A percentile compares a stretch with the other conserved stretches of the same genome.
Evolutionary conservation across 2,888 invertebrate genomes (phyloP).

Genomic region (Ophioninae sp.): DNA sequence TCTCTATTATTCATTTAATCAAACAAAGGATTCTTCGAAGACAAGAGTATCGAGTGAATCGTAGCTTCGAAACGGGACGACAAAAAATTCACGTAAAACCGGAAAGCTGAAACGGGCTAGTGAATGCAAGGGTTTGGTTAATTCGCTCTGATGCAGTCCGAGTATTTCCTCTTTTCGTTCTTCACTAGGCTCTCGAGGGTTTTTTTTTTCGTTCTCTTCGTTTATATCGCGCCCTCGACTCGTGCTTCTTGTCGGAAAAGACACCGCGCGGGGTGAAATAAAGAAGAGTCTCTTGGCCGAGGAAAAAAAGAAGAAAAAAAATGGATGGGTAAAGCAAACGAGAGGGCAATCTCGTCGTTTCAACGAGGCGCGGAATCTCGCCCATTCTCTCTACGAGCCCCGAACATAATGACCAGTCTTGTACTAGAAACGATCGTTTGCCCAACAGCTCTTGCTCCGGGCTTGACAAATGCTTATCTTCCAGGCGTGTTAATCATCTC

Average conservation of each 20-base stretch:
- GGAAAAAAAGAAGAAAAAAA: conserved; percentile 15
- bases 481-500: conserved; percentile 2
- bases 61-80: neutral
- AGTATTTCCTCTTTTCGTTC: conserved; percentile 12
- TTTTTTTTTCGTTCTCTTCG: conserved; percentile 27
- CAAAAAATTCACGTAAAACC: neutral
- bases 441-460: neutral
- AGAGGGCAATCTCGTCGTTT: conserved; percentile 19
- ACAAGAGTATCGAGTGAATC: neutral
- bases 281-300: conserved; percentile 17
- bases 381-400: conserved; percentile 12
- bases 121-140: conserved; percentile 8
- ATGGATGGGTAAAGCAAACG: conserved; percentile 2
- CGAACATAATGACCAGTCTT: conserved; percentile 27
- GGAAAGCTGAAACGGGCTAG: neutral
- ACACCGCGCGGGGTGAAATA: conserved; percentile 25
- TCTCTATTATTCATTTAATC: conserved; percentile 22
- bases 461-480: neutral
- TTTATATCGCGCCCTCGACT: neutral
- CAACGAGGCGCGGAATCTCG: conserved; percentile 10
- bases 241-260: conserved; percentile 12
- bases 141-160: conserved; percentile 23
- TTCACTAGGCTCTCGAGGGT: conserved; percentile 3
- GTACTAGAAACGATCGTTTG: conserved; percentile 16
- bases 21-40: neutral